Percentiles rank a stretch among this genome's conserved stretches.
These are phyloP conservation scores for Oligia fasciuncula DNA, from an alignment of 2,888 invertebrate genomes.

Conservation along the genomic window DNA sequence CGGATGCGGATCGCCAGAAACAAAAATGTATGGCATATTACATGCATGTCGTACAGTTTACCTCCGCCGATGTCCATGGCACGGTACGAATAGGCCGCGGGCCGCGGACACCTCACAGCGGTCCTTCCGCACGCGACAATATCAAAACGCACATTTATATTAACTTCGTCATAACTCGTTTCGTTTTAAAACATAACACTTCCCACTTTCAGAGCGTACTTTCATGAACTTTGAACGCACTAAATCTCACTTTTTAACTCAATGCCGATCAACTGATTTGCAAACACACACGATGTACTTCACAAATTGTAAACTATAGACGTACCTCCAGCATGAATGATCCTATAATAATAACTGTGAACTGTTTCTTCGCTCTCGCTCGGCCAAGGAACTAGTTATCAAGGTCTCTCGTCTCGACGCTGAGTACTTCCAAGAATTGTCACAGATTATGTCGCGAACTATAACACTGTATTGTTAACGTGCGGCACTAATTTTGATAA, in stretches of 20 bases:
- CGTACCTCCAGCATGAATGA: conserved; percentile 90
- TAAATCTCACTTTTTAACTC: conserved; percentile 80
- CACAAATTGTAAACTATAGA: conserved; percentile 87
- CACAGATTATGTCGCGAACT: conserved; percentile 82
- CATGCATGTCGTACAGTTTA: conserved; percentile 86
- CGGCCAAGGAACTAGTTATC: conserved; percentile 90
- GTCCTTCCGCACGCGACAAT: conserved; percentile 81
- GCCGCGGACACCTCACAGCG: conserved; percentile 82
- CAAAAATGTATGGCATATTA: conserved; percentile 72
- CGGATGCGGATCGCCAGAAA: conserved; percentile 73
- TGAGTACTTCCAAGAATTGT: conserved; percentile 87
- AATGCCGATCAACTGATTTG: conserved; percentile 69
- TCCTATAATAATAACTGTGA: conserved; percentile 87
- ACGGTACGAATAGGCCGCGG: conserved; percentile 77
- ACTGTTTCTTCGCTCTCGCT: conserved; percentile 83
- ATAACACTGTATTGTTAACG: conserved; percentile 71
- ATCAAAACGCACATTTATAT: conserved; percentile 83
- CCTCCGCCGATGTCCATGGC: conserved; percentile 89
- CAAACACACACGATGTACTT: conserved; percentile 80
- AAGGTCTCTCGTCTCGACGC: conserved; percentile 89
- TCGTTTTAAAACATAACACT: conserved; percentile 77
- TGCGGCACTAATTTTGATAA: conserved; percentile 60
- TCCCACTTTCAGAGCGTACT: conserved; percentile 76
- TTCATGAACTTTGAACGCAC: conserved; percentile 79
- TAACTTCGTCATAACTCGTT: conserved; percentile 82